Evolutionary conservation across 2,888 invertebrate genomes (phyloP).

Genomic region (Drosophila paucipuncta): DNA sequence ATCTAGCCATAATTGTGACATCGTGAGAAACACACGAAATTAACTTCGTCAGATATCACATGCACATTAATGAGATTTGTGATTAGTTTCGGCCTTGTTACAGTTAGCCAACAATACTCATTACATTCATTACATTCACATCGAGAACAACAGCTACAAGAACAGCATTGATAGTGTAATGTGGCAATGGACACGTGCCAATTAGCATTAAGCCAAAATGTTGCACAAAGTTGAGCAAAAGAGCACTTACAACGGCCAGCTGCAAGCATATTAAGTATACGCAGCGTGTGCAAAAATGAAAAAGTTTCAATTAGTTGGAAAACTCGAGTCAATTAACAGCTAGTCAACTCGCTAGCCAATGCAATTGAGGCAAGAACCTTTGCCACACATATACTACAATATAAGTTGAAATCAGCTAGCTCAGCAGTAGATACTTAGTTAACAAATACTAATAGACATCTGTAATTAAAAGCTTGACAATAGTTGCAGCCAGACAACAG

Average conservation of each 20-base stretch:
- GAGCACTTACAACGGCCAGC: conserved; percentile 16
- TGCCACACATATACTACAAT: conserved; percentile 1
- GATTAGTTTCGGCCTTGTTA: conserved; percentile 28
- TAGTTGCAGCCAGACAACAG: conserved; percentile 45
- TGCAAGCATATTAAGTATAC: conserved; percentile 48
- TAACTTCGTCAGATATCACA: conserved; percentile 19
- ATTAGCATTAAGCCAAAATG: conserved; percentile 39
- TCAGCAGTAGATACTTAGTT: conserved; percentile 23
- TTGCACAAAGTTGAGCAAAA: conserved; percentile 21
- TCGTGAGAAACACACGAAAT: not conserved
- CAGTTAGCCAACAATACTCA: conserved; percentile 10
- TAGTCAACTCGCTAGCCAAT: not conserved
- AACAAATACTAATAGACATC: conserved; percentile 53
- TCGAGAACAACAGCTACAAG: not conserved
- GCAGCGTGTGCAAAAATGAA: conserved; percentile 19
- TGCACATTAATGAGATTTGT: conserved; percentile 37
- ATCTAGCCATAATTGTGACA: conserved; percentile 15
- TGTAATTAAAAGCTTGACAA: conserved; percentile 71
- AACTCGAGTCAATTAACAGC: conserved; percentile 18
- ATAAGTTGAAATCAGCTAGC: not conserved
- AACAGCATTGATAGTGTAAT: conserved; percentile 32
- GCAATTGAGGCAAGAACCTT: conserved; percentile 2
- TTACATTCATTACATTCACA: conserved; percentile 3
- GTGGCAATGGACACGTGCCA: conserved; percentile 44
- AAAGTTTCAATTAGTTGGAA: conserved; percentile 37